A percentile compares a stretch with the other conserved stretches of the same genome.
Evolutionary conservation across 2,113 vertebrate genomes (phyloP).

Genomic region (Protomyctophum bolini): DNA sequence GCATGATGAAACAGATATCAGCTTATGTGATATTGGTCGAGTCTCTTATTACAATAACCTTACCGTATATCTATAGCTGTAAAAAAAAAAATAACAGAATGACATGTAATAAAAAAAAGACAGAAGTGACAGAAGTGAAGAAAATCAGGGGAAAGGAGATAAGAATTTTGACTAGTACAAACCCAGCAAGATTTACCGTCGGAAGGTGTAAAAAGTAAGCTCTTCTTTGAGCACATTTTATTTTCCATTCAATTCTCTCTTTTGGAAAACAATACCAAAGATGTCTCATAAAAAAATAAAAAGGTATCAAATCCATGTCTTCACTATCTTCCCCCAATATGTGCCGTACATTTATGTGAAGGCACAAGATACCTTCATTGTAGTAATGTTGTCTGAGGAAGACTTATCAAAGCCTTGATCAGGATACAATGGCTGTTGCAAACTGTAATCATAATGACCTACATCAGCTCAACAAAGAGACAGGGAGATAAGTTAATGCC

Average conservation of each 20-base stretch:
- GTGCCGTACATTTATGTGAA: conserved; percentile 79
- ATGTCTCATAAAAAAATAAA: neutral
- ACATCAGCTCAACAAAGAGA: conserved; percentile 91
- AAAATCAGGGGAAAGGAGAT: neutral
- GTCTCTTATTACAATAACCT: conserved; percentile 4
- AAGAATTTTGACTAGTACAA: neutral
- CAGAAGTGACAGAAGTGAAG: neutral
- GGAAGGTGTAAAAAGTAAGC: neutral
- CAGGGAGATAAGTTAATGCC: conserved; percentile 90
- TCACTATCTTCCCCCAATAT: conserved; percentile 37
- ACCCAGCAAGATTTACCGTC: neutral
- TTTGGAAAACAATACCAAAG: neutral
- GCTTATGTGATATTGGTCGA: neutral
- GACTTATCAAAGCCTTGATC: conserved; percentile 92
- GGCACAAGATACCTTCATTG: conserved; percentile 92
- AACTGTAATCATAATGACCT: conserved; percentile 93
- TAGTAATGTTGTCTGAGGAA: conserved; percentile 89
- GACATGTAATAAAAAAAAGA: neutral
- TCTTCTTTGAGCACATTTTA: too few species aligned
- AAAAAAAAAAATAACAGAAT: neutral
- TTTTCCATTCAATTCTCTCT: neutral
- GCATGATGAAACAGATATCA: neutral
- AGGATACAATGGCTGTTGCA: conserved; percentile 91
- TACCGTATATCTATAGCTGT: neutral
- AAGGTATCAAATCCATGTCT: too few species aligned